phyloP scores from a whole-genome alignment of 2,797 vertebrate genomes.

The Aulostomus chinensis region DNA sequence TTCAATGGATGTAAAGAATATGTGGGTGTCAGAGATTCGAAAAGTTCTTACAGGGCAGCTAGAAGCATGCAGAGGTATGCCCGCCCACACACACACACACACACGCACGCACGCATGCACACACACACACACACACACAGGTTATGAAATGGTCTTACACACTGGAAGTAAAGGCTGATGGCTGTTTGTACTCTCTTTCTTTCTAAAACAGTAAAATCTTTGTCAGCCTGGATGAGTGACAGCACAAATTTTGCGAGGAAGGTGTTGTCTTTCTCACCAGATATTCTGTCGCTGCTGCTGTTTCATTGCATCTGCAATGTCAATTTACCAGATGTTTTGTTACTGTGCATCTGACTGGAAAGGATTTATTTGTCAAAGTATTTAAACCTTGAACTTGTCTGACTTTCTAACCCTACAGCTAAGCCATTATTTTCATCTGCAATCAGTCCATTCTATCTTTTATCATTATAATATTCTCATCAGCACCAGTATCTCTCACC shows the following conservation, averaged over 20 bases:
- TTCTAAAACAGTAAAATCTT: too few relatives aligned
- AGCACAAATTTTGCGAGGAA: too few relatives aligned
- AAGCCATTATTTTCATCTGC: conserved; percentile 1
- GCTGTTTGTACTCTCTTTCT: neutral
- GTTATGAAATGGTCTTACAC: too few relatives aligned
- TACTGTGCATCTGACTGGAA: too few relatives aligned
- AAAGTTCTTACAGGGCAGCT: conserved; percentile 93
- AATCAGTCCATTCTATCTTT: neutral
- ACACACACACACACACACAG: neutral
- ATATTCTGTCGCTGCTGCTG: neutral
- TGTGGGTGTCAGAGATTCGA: conserved; percentile 95
- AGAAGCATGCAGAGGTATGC: conserved; percentile 89
- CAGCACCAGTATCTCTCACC: conserved; percentile 22
- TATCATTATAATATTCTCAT: conserved; percentile 2
- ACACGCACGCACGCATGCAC: conserved; percentile 3
- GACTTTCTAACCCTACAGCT: neutral
- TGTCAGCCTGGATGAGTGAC: too few relatives aligned
- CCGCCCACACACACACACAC: conserved; percentile 5
- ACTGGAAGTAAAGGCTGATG: neutral
- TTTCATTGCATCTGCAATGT: neutral
- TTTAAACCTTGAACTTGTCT: neutral
- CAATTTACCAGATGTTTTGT: too few relatives aligned
- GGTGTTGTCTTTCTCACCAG: neutral
- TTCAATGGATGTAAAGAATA: conserved; percentile 92
- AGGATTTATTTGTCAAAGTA: neutral